A percentile compares a stretch with the other conserved stretches of the same genome.
Evolutionary conservation across 2,888 invertebrate species (phyloP).

Genomic region (Hirtodrosophila cameraria): DNA sequence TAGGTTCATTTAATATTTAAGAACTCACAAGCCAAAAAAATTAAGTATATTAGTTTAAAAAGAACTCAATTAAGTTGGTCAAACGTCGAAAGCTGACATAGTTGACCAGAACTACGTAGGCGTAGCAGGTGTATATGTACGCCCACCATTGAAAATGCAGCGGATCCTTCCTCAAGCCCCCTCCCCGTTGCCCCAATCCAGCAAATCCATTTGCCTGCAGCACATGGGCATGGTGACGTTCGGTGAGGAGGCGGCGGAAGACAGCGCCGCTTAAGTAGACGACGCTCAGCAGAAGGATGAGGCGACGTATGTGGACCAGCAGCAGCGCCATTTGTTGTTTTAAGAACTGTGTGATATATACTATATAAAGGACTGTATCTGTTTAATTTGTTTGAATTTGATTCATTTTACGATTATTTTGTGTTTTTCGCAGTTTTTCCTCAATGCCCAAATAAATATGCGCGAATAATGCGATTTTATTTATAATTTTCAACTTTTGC

Average conservation of each 20-base stretch:
- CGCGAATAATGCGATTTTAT: slow-evolving; percentile 24
- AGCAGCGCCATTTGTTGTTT: slow-evolving; percentile 78
- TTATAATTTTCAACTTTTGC: slow-evolving; percentile 28
- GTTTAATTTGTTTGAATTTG: slow-evolving; percentile 7
- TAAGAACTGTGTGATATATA: no score
- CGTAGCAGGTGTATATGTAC: slow-evolving; percentile 82
- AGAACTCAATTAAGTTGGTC: slow-evolving; percentile 79
- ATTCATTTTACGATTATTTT: slow-evolving; percentile 23
- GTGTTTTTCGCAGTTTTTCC: slow-evolving; percentile 31
- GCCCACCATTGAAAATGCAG: slow-evolving; percentile 83
- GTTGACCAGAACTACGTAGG: slow-evolving; percentile 80
- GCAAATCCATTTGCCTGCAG: slow-evolving; percentile 71
- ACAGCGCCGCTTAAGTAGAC: slow-evolving; percentile 82
- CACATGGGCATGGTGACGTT: slow-evolving; percentile 72
- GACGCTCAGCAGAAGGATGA: slow-evolving; percentile 82
- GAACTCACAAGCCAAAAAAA: slow-evolving; percentile 1
- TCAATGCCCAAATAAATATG: not conserved
- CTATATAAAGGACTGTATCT: not conserved
- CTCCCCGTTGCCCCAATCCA: slow-evolving; percentile 40
- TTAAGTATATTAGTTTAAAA: slow-evolving; percentile 55
- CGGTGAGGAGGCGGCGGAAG: slow-evolving; percentile 78
- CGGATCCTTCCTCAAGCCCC: slow-evolving; percentile 63
- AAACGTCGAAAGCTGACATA: slow-evolving; percentile 74
- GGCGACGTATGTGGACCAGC: slow-evolving; percentile 82
- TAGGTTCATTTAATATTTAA: slow-evolving; percentile 2